phyloP scores from a whole-genome alignment of 2,797 vertebrate genomes.

The Cossypha niveicapilla region DNA sequence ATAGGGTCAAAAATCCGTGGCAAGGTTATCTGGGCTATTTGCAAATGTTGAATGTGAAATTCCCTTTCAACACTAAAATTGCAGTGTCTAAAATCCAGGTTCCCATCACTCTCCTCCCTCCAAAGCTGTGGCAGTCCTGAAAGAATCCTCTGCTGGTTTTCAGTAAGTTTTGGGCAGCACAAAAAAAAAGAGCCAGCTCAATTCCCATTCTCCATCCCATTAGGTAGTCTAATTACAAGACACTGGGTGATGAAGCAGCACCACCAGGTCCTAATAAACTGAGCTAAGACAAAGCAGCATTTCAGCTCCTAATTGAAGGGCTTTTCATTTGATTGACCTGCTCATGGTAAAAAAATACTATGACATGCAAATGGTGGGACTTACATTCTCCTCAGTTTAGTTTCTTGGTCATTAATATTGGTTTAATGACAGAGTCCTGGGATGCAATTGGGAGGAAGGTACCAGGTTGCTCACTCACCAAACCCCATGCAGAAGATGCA shows the following conservation, averaged over 20 bases:
- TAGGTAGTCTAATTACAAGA: background rate
- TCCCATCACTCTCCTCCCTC: background rate
- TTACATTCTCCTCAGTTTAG: background rate
- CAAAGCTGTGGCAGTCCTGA: background rate
- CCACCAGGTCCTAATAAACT: background rate
- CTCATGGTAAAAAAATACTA: background rate
- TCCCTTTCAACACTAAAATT: background rate
- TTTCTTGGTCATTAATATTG: background rate
- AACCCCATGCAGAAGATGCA: background rate
- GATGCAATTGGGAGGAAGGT: background rate
- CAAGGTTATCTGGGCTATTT: background rate
- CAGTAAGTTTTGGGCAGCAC: background rate
- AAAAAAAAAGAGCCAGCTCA: background rate
- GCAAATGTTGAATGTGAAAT: background rate
- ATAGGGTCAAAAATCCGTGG: background rate
- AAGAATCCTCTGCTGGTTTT: background rate
- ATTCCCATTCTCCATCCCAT: background rate
- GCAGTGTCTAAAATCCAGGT: background rate
- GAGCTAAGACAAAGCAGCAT: background rate
- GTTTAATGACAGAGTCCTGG: background rate
- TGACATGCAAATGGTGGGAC: background rate
- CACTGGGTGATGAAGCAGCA: background rate
- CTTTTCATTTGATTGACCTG: background rate
- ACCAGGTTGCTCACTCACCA: background rate
- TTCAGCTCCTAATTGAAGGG: background rate